Conservation (phyloP, 2,888 invertebrate species). For the Drosophila imparisetae region DNA sequence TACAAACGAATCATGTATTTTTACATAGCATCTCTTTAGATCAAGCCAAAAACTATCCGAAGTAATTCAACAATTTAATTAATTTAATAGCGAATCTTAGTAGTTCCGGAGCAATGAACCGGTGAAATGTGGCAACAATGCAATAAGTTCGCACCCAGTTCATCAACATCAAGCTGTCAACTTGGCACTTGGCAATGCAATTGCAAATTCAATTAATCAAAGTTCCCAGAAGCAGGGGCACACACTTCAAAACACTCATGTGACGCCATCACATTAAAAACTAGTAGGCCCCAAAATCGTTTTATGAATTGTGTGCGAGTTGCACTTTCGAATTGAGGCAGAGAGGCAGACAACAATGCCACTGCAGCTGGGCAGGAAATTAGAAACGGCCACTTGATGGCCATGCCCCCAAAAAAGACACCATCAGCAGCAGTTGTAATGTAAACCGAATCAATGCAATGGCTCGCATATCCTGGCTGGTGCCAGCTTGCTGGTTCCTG, state of each 20-base stretch:
- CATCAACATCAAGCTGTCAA: slow-evolving; percentile 28
- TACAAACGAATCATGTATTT: not conserved
- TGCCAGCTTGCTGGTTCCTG: not conserved
- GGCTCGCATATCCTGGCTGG: slow-evolving; percentile 65
- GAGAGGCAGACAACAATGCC: slow-evolving; percentile 38
- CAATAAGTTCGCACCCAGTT: not conserved
- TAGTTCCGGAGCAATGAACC: not conserved
- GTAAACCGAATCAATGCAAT: slow-evolving; percentile 57
- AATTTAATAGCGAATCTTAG: not conserved
- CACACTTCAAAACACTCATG: slow-evolving; percentile 13
- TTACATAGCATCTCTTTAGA: not conserved
- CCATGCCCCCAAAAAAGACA: slow-evolving; percentile 22
- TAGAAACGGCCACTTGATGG: slow-evolving; percentile 73
- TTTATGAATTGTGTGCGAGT: slow-evolving; percentile 66
- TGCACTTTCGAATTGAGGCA: slow-evolving; percentile 46
- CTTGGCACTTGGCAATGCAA: slow-evolving; percentile 30
- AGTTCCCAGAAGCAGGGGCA: slow-evolving; percentile 28
- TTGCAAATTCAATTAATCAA: slow-evolving; percentile 73
- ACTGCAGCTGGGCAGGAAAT: slow-evolving; percentile 62
- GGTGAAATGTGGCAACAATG: slow-evolving; percentile 13
- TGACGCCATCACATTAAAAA: slow-evolving; percentile 42
- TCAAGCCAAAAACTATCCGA: not conserved
- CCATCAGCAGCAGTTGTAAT: slow-evolving; percentile 36
- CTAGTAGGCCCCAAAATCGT: slow-evolving; percentile 54
- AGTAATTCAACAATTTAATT: not conserved